Conservation (phyloP, 2,888 invertebrate species). For the Junonia oenone region DNA sequence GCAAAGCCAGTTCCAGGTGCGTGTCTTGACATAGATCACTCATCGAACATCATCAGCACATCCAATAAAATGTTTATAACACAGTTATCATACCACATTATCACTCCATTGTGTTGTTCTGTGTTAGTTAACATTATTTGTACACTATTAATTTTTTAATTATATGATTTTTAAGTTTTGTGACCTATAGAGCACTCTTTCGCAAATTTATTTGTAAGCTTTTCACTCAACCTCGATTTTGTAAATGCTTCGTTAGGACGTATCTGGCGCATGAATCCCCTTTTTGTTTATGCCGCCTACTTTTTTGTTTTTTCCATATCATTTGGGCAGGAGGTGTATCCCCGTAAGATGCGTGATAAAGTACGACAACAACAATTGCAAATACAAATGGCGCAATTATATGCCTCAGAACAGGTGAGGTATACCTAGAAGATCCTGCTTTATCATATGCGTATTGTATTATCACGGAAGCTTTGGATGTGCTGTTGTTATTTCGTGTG, state of each 20-base stretch:
- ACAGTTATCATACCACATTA: conserved; percentile 39
- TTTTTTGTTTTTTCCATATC: conserved; percentile 79
- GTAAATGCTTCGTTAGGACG: conserved; percentile 56
- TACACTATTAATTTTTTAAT: conserved; percentile 42
- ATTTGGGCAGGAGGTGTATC: conserved; percentile 87
- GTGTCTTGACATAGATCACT: conserved; percentile 30
- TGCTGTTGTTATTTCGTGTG: conserved; percentile 64
- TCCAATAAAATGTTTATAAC: conserved; percentile 61
- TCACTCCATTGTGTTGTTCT: conserved; percentile 64
- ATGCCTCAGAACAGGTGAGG: conserved; percentile 78
- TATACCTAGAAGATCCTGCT: conserved; percentile 69
- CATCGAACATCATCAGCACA: conserved; percentile 55
- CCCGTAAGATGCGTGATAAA: conserved; percentile 90
- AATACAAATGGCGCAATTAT: conserved; percentile 80
- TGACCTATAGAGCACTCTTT: conserved; percentile 48
- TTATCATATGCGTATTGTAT: conserved; percentile 45
- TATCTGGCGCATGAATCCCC: conserved; percentile 66
- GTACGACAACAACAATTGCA: conserved; percentile 84
- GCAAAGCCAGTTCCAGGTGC: conserved; percentile 84
- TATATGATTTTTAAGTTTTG: conserved; percentile 44
- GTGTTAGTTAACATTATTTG: conserved; percentile 60
- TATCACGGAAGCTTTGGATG: conserved; percentile 72
- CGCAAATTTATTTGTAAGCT: conserved; percentile 45
- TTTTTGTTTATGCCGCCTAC: conserved; percentile 77
- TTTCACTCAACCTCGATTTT: conserved; percentile 38